Evolutionary conservation across 2,888 invertebrate genomes (phyloP), one percentile per base, ranked within the genome.

Genomic region (Athalia rosae): DNA sequence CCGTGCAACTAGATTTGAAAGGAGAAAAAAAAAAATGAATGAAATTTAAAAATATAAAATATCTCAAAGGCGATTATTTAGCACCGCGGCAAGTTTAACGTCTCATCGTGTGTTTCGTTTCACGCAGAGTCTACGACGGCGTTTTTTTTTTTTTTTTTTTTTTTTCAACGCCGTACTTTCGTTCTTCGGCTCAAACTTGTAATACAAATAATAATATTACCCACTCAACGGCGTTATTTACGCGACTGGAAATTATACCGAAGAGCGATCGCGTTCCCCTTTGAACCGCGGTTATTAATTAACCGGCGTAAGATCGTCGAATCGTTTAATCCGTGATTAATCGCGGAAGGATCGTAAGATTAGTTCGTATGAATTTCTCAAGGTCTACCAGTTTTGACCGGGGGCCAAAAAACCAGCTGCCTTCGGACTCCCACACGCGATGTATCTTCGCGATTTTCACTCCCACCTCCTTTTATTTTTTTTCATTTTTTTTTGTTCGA

Each of bases 291-390:
- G 28, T 67, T 67, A 67, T 53, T 67, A 67, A 67, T 67, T 67
- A 67, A 53, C 67, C 63, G 67, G 53, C 67, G 41, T 28, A 28
- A 28, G 71, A 71, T 71, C 71, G 71, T 59, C 58, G 71, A 56
- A 71, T 71, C 71, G 71, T 56, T 71, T 58, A 71, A 71, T 71
- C 71, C 45, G 45, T 58, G 71, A 71, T 58, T 71, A 71, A 71
- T 58, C 58, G 58, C 71, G 67, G 71, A 48, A 74, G 74, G 41
- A 74, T 59, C 28, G 9, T 61, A 74, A 74, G 88, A 88, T 89
- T 88, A 89, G 89, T 88, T 89, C 87, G 88, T 88, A 89, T 89
- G n/a, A 88, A 89, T 89, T 89, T 83, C 85, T 88, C 89, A 89
- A 90, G 89, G 89, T 85, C 89, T 89, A 89, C 89, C 89, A 87